phyloP scores from a whole-genome alignment of 2,888 invertebrate genomes.

The Tanytarsus gracilentus region DNA sequence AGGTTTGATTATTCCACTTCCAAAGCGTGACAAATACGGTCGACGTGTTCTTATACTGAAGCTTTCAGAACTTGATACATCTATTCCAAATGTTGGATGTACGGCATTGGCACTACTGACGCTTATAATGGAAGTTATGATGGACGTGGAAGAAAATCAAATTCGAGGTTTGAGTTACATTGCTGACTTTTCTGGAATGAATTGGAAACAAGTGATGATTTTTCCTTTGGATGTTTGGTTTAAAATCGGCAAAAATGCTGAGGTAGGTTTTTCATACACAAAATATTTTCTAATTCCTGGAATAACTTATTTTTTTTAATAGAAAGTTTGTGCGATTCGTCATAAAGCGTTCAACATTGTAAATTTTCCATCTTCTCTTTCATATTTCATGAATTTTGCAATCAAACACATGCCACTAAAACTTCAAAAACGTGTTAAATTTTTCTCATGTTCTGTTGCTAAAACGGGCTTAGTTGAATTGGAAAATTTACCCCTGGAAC shows the following conservation, averaged over 20 bases:
- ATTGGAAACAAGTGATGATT: not conserved
- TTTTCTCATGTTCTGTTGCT: not conserved
- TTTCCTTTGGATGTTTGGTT: not conserved
- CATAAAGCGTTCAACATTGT: not conserved
- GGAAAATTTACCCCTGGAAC: not conserved
- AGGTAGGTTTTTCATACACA: not conserved
- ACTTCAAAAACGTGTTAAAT: not conserved
- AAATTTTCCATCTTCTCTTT: not conserved
- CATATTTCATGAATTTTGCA: not conserved
- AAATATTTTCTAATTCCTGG: not conserved
- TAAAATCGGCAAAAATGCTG: not conserved
- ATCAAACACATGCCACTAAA: slow-evolving; percentile 4
- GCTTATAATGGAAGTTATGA: slow-evolving; percentile 62
- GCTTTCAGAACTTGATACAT: slow-evolving; percentile 64
- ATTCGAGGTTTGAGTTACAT: not conserved
- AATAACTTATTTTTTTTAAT: not conserved
- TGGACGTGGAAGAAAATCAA: slow-evolving; percentile 67
- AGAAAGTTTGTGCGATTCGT: not conserved
- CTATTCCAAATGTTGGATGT: not conserved
- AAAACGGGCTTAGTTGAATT: not conserved
- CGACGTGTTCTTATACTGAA: slow-evolving; percentile 66
- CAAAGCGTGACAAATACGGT: slow-evolving; percentile 62
- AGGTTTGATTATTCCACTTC: slow-evolving; percentile 68
- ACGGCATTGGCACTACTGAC: not conserved
- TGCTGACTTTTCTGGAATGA: not conserved